Evolutionary conservation across 2,113 vertebrate genomes (phyloP).

Genomic region (Seriola rivoliana): DNA sequence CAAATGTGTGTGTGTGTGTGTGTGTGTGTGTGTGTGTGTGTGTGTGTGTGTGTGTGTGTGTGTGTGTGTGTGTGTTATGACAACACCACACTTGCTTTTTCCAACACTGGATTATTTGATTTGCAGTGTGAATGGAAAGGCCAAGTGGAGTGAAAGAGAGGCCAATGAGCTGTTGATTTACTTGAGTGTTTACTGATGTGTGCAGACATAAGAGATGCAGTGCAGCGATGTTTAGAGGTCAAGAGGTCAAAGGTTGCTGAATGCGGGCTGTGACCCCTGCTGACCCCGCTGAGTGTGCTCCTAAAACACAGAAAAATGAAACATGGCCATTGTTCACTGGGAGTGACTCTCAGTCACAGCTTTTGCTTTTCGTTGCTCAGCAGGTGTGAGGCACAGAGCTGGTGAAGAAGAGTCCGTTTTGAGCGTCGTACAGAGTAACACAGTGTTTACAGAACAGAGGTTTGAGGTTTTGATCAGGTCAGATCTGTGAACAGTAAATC

Average conservation of each 20-base stretch:
- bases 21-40: no score
- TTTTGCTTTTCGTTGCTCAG: constrained; percentile 38
- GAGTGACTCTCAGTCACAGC: constrained; percentile 25
- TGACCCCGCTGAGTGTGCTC: constrained; percentile 47
- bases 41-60: no score
- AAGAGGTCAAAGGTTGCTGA: constrained; percentile 64
- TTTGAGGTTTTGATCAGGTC: not conserved
- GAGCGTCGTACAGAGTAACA: no score
- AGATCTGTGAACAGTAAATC: constrained; percentile 7
- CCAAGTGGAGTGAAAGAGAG: constrained; percentile 11
- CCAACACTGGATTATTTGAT: not conserved
- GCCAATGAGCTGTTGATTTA: constrained; percentile 59
- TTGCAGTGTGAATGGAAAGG: not conserved
- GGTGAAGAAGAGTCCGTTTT: no score
- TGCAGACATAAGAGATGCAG: constrained; percentile 54
- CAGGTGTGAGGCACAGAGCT: constrained; percentile 7
- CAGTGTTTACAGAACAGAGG: no score
- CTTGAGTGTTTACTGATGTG: constrained; percentile 57
- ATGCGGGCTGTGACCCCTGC: constrained; percentile 44
- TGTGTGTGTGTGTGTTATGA: no score
- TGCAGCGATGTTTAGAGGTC: constrained; percentile 68
- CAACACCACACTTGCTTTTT: no score
- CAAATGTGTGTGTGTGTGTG: no score
- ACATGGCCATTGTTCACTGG: not conserved
- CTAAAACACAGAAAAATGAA: constrained; percentile 38